phyloP scores from a whole-genome alignment of 64 coral and sea anemone species.

The Hydrozoanthus tunicans region DNA sequence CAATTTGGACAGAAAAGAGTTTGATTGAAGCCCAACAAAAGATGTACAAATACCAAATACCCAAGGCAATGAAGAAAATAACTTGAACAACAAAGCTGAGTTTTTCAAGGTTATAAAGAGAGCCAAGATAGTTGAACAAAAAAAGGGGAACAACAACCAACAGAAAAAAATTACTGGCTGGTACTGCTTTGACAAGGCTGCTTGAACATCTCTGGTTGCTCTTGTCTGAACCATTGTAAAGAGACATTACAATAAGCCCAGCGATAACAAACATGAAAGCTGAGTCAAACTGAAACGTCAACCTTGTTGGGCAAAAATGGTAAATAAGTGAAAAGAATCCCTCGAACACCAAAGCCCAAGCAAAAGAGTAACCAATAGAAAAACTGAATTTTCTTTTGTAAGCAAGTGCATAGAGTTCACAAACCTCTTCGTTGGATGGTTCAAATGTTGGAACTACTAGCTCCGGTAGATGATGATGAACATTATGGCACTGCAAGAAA shows the following conservation, averaged over 20 bases:
- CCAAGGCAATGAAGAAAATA: conserved; percentile 30
- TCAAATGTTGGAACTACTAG: conserved; percentile 35
- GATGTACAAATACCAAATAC: conserved; percentile 33
- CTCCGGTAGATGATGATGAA: conserved; percentile 52
- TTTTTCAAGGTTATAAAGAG: conserved; percentile 19
- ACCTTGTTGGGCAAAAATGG: conserved; percentile 67
- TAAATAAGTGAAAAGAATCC: conserved; percentile 72
- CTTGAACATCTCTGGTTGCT: conserved; percentile 4
- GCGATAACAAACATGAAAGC: conserved; percentile 81
- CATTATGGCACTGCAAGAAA: conserved; percentile 34
- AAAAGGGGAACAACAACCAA: conserved; percentile 62
- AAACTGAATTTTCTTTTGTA: conserved; percentile 62
- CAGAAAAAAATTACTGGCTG: conserved; percentile 62
- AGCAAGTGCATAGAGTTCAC: conserved; percentile 18
- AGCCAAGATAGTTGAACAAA: conserved; percentile 67
- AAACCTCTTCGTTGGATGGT: background rate
- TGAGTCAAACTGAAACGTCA: conserved; percentile 75
- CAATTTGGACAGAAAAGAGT: conserved; percentile 15
- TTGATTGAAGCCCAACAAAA: conserved; percentile 39
- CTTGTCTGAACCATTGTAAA: conserved; percentile 57
- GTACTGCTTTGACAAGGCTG: background rate
- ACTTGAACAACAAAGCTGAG: background rate
- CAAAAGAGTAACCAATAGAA: conserved; percentile 77
- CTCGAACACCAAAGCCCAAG: conserved; percentile 75
- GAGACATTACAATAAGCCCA: conserved; percentile 47